Evolutionary conservation across 2,113 vertebrate genomes (phyloP).

Genomic region (Cariama cristata): DNA sequence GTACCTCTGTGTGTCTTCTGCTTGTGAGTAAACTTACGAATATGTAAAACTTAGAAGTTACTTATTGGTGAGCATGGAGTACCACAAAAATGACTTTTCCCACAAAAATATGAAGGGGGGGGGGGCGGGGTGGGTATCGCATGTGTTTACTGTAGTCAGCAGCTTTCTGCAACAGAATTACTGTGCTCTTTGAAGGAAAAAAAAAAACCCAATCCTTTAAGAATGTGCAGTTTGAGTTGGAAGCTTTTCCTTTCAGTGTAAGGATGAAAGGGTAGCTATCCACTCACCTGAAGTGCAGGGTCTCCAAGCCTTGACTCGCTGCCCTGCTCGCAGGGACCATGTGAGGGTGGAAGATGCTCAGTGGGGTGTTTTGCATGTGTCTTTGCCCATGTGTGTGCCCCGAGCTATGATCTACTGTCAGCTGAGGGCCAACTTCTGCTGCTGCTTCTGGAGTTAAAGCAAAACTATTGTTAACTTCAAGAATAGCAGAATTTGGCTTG

Average conservation of each 20-base stretch:
- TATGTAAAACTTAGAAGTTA: not conserved
- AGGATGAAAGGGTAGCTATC: not conserved
- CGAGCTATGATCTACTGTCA: not conserved
- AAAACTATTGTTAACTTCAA: not conserved
- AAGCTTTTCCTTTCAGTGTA: not conserved
- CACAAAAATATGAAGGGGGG: not conserved
- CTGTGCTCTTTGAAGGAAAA: not conserved
- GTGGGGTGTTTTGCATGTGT: not conserved
- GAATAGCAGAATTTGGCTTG: not conserved
- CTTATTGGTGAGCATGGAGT: not conserved
- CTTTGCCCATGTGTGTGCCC: not conserved
- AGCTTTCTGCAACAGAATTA: not conserved
- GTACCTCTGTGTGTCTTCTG: not conserved
- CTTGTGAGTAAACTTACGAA: not conserved
- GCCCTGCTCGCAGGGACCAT: not conserved
- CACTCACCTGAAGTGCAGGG: too few species aligned
- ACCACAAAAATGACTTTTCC: not conserved
- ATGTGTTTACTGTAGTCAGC: not conserved
- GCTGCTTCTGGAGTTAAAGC: not conserved
- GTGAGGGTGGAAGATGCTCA: not conserved
- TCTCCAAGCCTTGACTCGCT: not conserved
- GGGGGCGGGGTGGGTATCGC: not conserved
- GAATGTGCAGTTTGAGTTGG: not conserved
- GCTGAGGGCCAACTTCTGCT: not conserved
- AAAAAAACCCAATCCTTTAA: not conserved